Percentiles rank a stretch among this genome's conserved stretches.
Conservation (phyloP, 2,888 invertebrate genomes). For the Cordilura impudica region DNA sequence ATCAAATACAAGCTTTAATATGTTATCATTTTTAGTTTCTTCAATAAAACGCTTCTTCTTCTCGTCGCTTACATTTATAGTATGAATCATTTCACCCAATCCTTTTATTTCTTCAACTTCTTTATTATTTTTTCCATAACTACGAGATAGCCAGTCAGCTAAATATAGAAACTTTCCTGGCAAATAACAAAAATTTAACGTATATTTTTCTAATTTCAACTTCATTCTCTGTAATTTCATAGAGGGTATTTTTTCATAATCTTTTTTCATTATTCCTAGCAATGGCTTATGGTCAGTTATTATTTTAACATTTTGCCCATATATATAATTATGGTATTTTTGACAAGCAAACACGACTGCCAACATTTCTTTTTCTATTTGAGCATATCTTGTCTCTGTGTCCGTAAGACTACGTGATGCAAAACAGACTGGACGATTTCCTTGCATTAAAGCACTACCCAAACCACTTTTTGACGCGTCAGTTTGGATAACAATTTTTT, state of each 20-base stretch:
- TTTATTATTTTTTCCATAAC: slow-evolving; percentile 16
- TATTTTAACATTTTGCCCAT: slow-evolving; percentile 48
- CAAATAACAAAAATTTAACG: slow-evolving; percentile 62
- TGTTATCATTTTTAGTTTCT: neutral
- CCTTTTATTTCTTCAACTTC: slow-evolving; percentile 19
- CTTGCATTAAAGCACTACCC: slow-evolving; percentile 36
- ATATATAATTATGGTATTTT: slow-evolving; percentile 64
- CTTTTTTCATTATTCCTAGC: slow-evolving; percentile 39
- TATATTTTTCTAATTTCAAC: slow-evolving; percentile 63
- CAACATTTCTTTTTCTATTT: slow-evolving; percentile 66
- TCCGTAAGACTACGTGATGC: slow-evolving; percentile 61
- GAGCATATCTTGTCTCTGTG: slow-evolving; percentile 61
- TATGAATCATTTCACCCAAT: slow-evolving; percentile 45
- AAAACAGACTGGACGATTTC: slow-evolving; percentile 42
- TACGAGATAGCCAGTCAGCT: slow-evolving; percentile 58
- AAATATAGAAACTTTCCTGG: slow-evolving; percentile 65
- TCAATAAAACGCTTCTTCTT: slow-evolving; percentile 34
- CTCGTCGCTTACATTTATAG: slow-evolving; percentile 44
- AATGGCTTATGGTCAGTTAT: slow-evolving; percentile 48
- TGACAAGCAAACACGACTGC: slow-evolving; percentile 60
- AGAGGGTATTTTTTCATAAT: slow-evolving; percentile 55
- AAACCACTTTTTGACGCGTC: slow-evolving; percentile 60
- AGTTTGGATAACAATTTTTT: slow-evolving; percentile 31
- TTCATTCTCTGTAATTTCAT: slow-evolving; percentile 61
- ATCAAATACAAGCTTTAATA: neutral